Conservation (phyloP, 2,888 invertebrate species). For the Neoitamus cyanurus region DNA sequence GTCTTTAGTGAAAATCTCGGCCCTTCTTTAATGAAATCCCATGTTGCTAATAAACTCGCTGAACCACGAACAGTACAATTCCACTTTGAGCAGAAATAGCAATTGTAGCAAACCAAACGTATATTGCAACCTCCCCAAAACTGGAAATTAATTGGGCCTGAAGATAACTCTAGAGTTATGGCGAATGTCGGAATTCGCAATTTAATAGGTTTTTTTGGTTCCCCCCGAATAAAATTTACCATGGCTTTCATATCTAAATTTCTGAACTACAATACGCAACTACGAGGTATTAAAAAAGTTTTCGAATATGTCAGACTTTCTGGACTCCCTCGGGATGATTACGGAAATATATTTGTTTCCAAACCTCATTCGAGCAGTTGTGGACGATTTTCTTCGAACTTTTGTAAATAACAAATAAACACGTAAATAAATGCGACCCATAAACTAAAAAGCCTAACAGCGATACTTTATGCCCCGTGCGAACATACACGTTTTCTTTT, state of each 20-base stretch:
- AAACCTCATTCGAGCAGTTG: neutral
- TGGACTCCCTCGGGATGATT: neutral
- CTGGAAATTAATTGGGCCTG: slow-evolving; percentile 1
- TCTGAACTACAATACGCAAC: neutral
- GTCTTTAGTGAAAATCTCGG: neutral
- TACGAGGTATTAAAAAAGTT: neutral
- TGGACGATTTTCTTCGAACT: neutral
- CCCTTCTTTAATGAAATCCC: neutral
- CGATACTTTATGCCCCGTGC: neutral
- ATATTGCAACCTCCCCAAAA: slow-evolving; percentile 10
- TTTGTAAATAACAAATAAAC: neutral
- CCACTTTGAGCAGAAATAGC: neutral
- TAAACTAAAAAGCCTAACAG: neutral
- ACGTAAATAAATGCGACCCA: neutral
- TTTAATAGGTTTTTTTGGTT: neutral
- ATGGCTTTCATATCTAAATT: neutral
- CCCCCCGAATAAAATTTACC: neutral
- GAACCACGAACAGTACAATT: slow-evolving; percentile 5
- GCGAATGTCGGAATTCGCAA: neutral
- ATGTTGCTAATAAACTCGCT: slow-evolving; percentile 11
- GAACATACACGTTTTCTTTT: neutral
- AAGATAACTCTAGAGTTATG: neutral
- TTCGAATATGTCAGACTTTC: neutral
- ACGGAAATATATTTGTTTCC: neutral
- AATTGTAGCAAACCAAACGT: neutral